Base-by-base conservation (phyloP, 2,797 vertebrate species). In the Danio albolineatus region DNA sequence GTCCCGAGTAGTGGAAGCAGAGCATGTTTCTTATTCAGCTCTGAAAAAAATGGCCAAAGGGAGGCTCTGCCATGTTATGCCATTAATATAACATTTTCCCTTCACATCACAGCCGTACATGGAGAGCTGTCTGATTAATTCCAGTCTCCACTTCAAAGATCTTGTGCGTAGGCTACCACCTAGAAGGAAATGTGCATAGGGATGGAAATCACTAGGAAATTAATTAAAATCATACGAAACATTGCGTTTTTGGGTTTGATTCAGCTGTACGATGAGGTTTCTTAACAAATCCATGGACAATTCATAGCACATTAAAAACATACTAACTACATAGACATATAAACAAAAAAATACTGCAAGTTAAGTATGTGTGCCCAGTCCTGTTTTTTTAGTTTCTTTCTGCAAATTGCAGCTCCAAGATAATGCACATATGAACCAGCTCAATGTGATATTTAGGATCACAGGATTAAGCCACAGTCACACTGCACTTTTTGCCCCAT, bases 91-190 rank as follows among this genome's bases (percentile, higher is more conserved):
- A 65, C 62, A 66, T 44, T 66, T 66, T 51, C 13, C 17, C 36
- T 54, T 67, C 53, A 46, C 41, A 12, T 59, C 62, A 48, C 16
- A 44, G 39, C 14, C 66, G 14, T 14, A 21, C 49, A 75, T 46
- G 56, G 64, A 69, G 49, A 16, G 64, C 9, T 59, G 48, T 10
- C 67, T 16, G 54, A 48, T 19, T 78, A 59, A 78, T 60, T 69
- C 46, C 21, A 12, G 8, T 60, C 62, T 44, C 62, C 51, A 49
- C 54, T 67, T 67, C 53, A 67, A 59, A 69, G 62, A 44, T 44
- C 14, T 57, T 44, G 19, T 21, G 8, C 56, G 10, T 64, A 66
- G 10, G n/a, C 51, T 64, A 19, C 46, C 39, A 48, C 57, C 59
- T 17, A 13, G 48, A 51, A 54, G 49, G n/a, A 39, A 49, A 49